Conservation (phyloP, 2,888 invertebrate species). For the Vannuccia rotundouncinata region DNA sequence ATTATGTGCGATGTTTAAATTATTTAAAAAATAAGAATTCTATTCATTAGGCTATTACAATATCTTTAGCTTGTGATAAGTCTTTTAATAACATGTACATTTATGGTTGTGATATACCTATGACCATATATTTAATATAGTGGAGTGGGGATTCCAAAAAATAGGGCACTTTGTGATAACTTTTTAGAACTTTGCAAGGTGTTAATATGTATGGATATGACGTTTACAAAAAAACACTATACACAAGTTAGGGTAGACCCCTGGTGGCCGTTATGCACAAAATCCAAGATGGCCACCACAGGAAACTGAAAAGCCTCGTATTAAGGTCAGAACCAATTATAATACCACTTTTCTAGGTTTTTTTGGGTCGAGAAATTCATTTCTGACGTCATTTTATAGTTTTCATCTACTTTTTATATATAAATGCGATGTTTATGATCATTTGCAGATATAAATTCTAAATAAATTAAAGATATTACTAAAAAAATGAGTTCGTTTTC, state of each 20-base stretch:
- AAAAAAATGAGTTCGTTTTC: conserved; percentile 4
- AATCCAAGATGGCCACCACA: not conserved
- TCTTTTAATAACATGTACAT: too few species aligned
- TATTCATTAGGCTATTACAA: too few species aligned
- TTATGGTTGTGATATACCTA: too few species aligned
- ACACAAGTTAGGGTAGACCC: conserved; percentile 26
- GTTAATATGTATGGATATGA: conserved; percentile 22
- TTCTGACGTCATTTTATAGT: conserved; percentile 30
- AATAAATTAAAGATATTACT: conserved; percentile 18
- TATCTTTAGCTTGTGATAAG: too few species aligned
- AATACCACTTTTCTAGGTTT: conserved; percentile 31
- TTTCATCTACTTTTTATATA: conserved; percentile 27
- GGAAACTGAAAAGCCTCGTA: conserved; percentile 8
- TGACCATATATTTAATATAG: too few species aligned
- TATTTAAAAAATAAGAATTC: too few species aligned
- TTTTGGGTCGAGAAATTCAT: conserved; percentile 30
- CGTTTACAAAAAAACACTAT: not conserved
- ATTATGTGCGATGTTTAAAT: too few species aligned
- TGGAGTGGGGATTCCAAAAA: not conserved
- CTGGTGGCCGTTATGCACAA: conserved; percentile 26
- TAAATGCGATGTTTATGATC: conserved; percentile 28
- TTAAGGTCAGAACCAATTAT: conserved; percentile 19
- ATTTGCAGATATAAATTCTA: conserved; percentile 28
- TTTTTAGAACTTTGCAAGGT: conserved; percentile 15
- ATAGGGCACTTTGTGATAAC: conserved; percentile 9